phyloP scores from a whole-genome alignment of 2,797 vertebrate genomes.

The Lagorchestes hirsutus region DNA sequence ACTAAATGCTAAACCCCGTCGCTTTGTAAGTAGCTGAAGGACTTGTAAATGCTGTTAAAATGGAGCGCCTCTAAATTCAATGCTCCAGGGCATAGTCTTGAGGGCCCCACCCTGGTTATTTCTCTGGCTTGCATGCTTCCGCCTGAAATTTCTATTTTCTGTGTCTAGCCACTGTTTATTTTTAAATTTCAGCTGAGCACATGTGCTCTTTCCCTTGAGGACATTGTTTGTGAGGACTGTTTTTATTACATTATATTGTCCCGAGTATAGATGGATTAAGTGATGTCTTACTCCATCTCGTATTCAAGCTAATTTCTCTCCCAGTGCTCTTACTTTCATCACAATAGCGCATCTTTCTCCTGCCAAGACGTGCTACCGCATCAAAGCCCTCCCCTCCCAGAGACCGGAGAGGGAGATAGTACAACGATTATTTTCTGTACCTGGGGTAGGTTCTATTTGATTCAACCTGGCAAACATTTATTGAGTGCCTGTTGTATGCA shows the following conservation, averaged over 20 bases:
- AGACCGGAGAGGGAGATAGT: background rate
- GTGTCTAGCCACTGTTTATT: conserved; percentile 12
- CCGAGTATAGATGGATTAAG: conserved; percentile 63
- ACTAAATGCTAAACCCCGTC: background rate
- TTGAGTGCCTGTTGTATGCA: background rate
- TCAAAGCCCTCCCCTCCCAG: background rate
- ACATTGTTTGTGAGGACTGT: conserved; percentile 17
- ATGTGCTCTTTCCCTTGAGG: conserved; percentile 38
- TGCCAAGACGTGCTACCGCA: background rate
- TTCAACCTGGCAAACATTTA: background rate
- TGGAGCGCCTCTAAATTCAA: background rate
- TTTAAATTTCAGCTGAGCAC: conserved; percentile 20
- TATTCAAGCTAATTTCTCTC: background rate
- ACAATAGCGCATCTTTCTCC: background rate
- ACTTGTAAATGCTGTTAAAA: background rate
- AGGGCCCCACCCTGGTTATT: fast-evolving
- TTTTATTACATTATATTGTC: conserved; percentile 55
- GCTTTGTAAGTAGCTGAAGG: background rate
- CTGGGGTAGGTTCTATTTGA: background rate
- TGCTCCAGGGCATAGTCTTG: background rate
- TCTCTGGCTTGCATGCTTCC: background rate
- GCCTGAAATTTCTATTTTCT: background rate
- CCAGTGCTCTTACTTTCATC: background rate
- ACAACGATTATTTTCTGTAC: background rate
- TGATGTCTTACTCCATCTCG: background rate